Percentiles rank a stretch among this genome's conserved stretches.
Conservation (phyloP, 2,888 invertebrate species). For the Minunthozetes semirufus region DNA sequence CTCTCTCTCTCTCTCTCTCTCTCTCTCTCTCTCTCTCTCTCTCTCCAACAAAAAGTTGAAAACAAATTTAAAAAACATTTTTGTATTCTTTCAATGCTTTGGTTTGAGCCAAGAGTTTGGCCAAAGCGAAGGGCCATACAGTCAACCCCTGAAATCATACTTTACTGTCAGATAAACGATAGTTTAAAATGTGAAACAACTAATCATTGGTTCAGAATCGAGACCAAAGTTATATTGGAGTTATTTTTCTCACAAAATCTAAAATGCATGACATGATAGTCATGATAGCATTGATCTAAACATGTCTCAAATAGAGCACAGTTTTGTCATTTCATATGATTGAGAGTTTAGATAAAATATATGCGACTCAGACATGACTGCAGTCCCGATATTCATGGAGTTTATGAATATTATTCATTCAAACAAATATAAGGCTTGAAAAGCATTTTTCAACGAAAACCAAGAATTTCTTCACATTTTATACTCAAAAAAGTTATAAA, state of each 20-base stretch:
- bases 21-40: background rate
- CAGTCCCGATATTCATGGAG: background rate
- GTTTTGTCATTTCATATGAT: constrained; percentile 26
- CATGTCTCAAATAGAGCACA: constrained; percentile 10
- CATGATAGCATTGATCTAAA: background rate
- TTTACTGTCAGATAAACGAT: constrained; percentile 26
- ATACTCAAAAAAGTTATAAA: too few relatives aligned
- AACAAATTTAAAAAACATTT: background rate
- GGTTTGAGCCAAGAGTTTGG: background rate
- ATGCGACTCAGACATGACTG: background rate
- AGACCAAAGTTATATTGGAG: background rate
- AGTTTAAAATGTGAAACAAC: constrained; percentile 22
- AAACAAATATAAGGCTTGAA: too few relatives aligned
- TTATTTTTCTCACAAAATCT: constrained; percentile 10
- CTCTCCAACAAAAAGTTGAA: background rate
- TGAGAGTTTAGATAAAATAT: constrained; percentile 13
- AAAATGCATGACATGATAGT: constrained; percentile 15
- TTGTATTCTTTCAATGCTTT: background rate
- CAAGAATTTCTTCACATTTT: too few relatives aligned
- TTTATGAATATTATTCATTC: constrained; percentile 1
- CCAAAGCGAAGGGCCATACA: constrained; percentile 6
- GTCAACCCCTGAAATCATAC: constrained; percentile 31
- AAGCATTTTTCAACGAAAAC: too few relatives aligned
- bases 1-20: background rate
- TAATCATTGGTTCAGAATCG: constrained; percentile 13